Base-by-base conservation (phyloP, 2,888 invertebrate species). In the Hesperia comma region DNA sequence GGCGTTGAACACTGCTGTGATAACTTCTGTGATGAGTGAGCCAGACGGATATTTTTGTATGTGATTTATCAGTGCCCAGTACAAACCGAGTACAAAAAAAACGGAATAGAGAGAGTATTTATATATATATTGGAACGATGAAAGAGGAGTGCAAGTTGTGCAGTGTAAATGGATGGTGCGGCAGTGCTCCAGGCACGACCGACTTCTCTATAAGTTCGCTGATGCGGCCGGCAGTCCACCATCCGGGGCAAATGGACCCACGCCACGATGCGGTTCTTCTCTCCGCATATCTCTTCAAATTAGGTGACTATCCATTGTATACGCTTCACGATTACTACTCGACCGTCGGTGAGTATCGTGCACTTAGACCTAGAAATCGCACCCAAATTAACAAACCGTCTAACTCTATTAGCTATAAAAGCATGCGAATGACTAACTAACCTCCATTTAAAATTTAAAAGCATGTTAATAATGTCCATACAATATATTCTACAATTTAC, bases 21-120 rank as follows among this genome's bases (percentile, higher is more conserved):
- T 92, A 92, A 70, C 80, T 84, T 81, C 90, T 92, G 92, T 92
- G 92, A 92, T 92, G 89, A 86, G 90, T 83, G 84, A 86, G 80
- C 84, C 82, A 87, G 84, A 84, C 82, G 86, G 87, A 90, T 92
- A 92, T 91, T 92, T 92, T 90, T 92, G 85, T 91, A 92, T 92
- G 92, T 92, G 90, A 92, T 92, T 92, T 92, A 92, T 82, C 85
- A 90, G 89, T 90, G 90, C 88, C 90, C 87, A 88, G 92, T 92
- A 92, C 92, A 92, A 90, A 91, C 91, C 92, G 90, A 92, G 92
- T 92, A 92, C 92, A 90, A 91, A 88, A 92, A 83, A 91, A 92
- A 91, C 86, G 88, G 90, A 90, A 88, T 79, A 81, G 75, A 74
- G 70, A 82, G 79, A 87, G 81, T 81, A 72, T 81, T 78, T 84